These are phyloP conservation scores for Blomia tropicalis DNA, from an alignment of 2,888 invertebrate genomes.

Conservation along the genomic window DNA sequence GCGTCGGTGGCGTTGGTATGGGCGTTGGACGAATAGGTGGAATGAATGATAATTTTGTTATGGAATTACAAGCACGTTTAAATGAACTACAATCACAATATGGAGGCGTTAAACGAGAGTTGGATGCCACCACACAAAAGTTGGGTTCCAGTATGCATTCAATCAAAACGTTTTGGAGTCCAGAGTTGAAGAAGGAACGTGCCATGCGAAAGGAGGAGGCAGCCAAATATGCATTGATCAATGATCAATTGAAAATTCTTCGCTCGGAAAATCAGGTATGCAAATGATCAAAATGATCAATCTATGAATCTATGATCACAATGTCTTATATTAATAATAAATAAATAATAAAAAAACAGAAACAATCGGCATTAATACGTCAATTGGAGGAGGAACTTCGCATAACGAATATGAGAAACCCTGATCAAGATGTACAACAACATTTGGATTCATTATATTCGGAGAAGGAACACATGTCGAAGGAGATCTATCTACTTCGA, in stretches of 20 bases:
- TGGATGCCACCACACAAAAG: slow-evolving; percentile 90
- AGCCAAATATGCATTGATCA: slow-evolving; percentile 86
- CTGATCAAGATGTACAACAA: slow-evolving; percentile 75
- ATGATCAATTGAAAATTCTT: slow-evolving; percentile 85
- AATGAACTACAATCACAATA: slow-evolving; percentile 84
- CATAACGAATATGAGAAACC: slow-evolving; percentile 61
- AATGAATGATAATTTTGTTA: slow-evolving; percentile 50
- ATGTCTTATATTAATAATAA: neutral
- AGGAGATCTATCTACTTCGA: slow-evolving; percentile 76
- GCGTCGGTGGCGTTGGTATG: slow-evolving; percentile 16
- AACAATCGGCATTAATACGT: slow-evolving; percentile 84
- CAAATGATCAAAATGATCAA: slow-evolving; percentile 9
- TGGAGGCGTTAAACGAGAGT: slow-evolving; percentile 73
- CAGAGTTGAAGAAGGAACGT: slow-evolving; percentile 94
- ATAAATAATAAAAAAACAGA: slow-evolving; percentile 48
- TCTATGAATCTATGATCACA: neutral
- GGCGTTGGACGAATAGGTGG: neutral
- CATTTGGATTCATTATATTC: slow-evolving; percentile 79
- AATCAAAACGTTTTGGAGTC: slow-evolving; percentile 99
- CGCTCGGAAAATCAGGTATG: slow-evolving; percentile 94
- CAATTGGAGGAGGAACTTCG: slow-evolving; percentile 82
- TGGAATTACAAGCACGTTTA: slow-evolving; percentile 81
- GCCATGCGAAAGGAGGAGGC: slow-evolving; percentile 91
- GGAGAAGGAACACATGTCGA: slow-evolving; percentile 81
- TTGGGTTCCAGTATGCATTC: slow-evolving; percentile 97